phyloP scores from a whole-genome alignment of 2,888 invertebrate genomes.

The Acrocyrtus sp. region DNA sequence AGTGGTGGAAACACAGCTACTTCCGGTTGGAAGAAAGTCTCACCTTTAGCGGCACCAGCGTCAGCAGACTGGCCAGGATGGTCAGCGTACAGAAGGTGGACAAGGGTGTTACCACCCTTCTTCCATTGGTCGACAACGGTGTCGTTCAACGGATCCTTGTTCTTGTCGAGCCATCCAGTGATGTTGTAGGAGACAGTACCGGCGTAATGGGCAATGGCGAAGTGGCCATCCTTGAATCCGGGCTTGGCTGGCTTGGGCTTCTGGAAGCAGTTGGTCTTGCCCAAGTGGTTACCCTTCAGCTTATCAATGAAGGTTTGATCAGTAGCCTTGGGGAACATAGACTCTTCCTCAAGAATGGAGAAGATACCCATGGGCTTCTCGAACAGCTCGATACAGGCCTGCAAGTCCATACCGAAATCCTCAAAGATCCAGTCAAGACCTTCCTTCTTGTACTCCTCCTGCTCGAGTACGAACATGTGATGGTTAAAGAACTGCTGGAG shows the following conservation, averaged over 20 bases:
- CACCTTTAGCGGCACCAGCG: conserved; percentile 59
- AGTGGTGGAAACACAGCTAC: too few species aligned
- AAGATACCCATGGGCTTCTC: conserved; percentile 72
- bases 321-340: conserved; percentile 57
- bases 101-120: conserved; percentile 65
- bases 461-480: conserved; percentile 97
- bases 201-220: conserved; percentile 55
- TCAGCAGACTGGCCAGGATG: conserved; percentile 64
- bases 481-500: conserved; percentile 99
- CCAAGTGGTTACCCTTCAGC: conserved; percentile 53
- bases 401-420: conserved; percentile 97
- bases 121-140: conserved; percentile 69
- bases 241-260: conserved; percentile 55
- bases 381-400: conserved; percentile 94
- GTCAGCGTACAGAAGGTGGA: conserved; percentile 66
- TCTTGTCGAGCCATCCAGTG: conserved; percentile 69
- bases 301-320: conserved; percentile 54
- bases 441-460: conserved; percentile 95
- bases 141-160: conserved; percentile 73
- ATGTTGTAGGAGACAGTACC: conserved; percentile 55
- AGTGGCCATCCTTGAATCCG: conserved; percentile 50
- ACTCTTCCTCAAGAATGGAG: conserved; percentile 60
- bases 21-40: too few species aligned
- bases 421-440: conserved; percentile 94
- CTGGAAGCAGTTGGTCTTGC: conserved; percentile 53